Evolutionary conservation across 2,888 invertebrate species (phyloP), one percentile per base, ranked within the genome.

Genomic region (Drosophila longiperda): DNA sequence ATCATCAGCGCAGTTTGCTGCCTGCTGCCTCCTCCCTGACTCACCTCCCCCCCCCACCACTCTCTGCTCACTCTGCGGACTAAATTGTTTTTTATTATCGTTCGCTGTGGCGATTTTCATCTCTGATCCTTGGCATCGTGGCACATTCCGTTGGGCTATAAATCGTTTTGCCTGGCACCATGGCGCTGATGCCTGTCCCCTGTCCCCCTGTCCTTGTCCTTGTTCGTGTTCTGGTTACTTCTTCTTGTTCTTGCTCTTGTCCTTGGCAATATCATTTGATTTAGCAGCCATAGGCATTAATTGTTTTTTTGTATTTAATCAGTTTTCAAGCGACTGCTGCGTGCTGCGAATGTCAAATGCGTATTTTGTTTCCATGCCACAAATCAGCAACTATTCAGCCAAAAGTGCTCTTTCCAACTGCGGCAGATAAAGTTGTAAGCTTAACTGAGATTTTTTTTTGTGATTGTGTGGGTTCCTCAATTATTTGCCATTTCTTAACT

Each of bases 91-190:
- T 87, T 89, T 83, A 78, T 83, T 83, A 82, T 74, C 80, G 69
- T 58, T 71, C 60, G 53, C 45, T 71, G 40, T 58, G 62, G 63
- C 73, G 75, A 81, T 80, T 80, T 78, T 78, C 80, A 78, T 76
- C 83, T 83, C 87, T 88, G 87, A 85, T 88, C 88, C 82, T 87
- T 75, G 66, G 63, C 66, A 74, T 83, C 85, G 78, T 87, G 87
- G 90, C 84, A 86, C 83, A 85, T 89, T 83, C 86, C 82, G 72
- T 73, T 73, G 83, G 90, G 89, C 85, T 89, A 90, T 89, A 89
- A 89, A 89, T 89, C 89, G 89, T 90, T 81, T 77, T 72, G 79
- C 85, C 85, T 87, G 84, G 88, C 87, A 84, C 87, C 84, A 88
- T 84, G 85, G 83, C 87, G 89, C 89, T 88, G 78, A 29, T 65